phyloP scores from a whole-genome alignment of 2,888 invertebrate genomes.

The Yponomeuta plumbellus region DNA sequence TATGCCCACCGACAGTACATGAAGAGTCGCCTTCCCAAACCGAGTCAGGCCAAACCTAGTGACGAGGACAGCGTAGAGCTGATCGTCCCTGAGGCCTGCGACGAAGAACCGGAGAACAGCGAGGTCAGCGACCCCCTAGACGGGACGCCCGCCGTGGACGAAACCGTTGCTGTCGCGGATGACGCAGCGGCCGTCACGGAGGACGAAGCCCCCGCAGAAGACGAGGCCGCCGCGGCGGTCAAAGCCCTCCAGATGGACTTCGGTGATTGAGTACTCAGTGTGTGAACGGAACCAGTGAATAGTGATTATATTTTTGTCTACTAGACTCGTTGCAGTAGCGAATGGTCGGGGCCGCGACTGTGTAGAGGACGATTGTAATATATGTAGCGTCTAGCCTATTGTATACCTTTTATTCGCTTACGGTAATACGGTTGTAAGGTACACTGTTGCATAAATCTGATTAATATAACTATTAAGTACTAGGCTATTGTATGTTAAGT shows the following conservation, averaged over 20 bases:
- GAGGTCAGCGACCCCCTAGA: constrained; percentile 23
- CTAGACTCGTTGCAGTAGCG: constrained; percentile 15
- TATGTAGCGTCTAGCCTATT: constrained; percentile 47
- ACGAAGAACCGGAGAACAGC: constrained; percentile 23
- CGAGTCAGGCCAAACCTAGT: neutral
- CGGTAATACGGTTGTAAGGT: constrained; percentile 65
- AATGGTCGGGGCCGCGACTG: constrained; percentile 17
- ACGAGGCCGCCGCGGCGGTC: constrained; percentile 20
- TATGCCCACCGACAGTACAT: constrained; percentile 72
- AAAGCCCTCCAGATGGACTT: constrained; percentile 21
- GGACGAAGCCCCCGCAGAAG: constrained; percentile 10
- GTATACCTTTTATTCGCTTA: constrained; percentile 60
- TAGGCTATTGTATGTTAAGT: constrained; percentile 56
- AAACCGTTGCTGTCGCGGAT: neutral
- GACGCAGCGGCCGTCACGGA: constrained; percentile 8
- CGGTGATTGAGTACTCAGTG: constrained; percentile 23
- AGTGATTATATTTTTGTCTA: constrained; percentile 19
- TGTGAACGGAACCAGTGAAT: constrained; percentile 8
- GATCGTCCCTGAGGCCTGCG: constrained; percentile 25
- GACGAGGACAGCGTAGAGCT: neutral
- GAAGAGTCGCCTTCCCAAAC: constrained; percentile 36
- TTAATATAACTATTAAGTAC: constrained; percentile 63
- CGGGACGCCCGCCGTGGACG: constrained; percentile 17
- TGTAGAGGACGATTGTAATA: constrained; percentile 39
- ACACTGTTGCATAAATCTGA: constrained; percentile 71